Conservation (phyloP, 1,140 invertebrate species). For the Drosophila pseudoobscura region DNA sequence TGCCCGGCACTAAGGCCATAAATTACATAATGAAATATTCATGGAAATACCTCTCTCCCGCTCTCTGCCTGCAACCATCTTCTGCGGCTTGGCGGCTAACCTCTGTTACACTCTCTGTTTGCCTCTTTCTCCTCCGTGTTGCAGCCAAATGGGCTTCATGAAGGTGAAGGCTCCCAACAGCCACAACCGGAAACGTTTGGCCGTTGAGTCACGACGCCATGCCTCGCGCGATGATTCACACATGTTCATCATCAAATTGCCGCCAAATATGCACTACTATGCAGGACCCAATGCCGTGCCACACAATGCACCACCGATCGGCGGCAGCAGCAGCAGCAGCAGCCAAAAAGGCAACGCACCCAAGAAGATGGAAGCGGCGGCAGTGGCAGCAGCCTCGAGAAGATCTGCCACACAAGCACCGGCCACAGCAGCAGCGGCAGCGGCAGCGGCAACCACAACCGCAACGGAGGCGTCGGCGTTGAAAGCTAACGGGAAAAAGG, state of each 20-base stretch:
- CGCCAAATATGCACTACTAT: conserved; percentile 91
- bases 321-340: conserved; percentile 25
- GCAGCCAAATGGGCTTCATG: conserved; percentile 85
- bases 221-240: conserved; percentile 89
- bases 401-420: conserved; percentile 17
- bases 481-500: conserved; percentile 83
- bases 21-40: conserved; percentile 76
- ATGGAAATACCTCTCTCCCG: conserved; percentile 47
- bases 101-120: too few relatives aligned
- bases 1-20: conserved; percentile 48
- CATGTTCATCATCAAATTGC: conserved; percentile 92
- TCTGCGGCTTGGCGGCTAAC: too few relatives aligned
- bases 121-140: conserved; percentile 10
- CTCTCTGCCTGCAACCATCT: too few relatives aligned
- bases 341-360: conserved; percentile 19
- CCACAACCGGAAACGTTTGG: conserved; percentile 88
- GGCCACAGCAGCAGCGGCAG: conserved; percentile 4
- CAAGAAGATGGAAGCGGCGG: conserved; percentile 28
- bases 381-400: conserved; percentile 16
- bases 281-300: conserved; percentile 84
- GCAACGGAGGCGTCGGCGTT: conserved; percentile 65
- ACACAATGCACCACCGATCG: not conserved
- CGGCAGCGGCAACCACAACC: conserved; percentile 29
- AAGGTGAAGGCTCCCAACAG: conserved; percentile 86
- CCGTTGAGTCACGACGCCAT: conserved; percentile 88